These are phyloP conservation scores for Chascanopsetta lugubris DNA, from an alignment of 2,113 vertebrate species.

Conservation along the genomic window DNA sequence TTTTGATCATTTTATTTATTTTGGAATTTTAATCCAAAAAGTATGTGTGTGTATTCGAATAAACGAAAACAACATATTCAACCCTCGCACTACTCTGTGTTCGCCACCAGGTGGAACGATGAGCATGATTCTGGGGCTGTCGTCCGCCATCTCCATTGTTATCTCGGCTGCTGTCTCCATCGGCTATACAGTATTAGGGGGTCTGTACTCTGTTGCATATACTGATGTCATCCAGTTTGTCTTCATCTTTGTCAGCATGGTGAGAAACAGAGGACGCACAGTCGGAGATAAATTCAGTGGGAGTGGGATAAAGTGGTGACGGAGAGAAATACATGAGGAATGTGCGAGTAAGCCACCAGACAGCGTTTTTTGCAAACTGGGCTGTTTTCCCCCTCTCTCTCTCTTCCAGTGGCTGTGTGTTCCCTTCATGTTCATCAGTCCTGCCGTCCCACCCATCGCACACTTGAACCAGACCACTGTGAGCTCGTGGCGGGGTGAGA, in stretches of 20 bases:
- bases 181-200: conserved; percentile 80
- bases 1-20: no score
- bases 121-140: conserved; percentile 79
- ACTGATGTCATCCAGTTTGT: conserved; percentile 83
- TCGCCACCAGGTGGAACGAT: conserved; percentile 79
- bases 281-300: background rate
- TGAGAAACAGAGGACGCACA: conserved; percentile 59
- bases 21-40: no score
- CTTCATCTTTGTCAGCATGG: conserved; percentile 82
- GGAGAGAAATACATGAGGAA: background rate
- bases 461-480: conserved; percentile 43
- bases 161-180: conserved; percentile 80
- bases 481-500: conserved; percentile 42
- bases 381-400: conserved; percentile 12
- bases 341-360: background rate
- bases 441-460: conserved; percentile 70
- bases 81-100: background rate
- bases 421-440: conserved; percentile 79
- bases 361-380: conserved; percentile 2
- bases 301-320: background rate
- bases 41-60: no score
- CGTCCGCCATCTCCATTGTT: conserved; percentile 73
- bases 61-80: background rate
- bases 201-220: conserved; percentile 86
- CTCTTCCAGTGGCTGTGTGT: conserved; percentile 78